A percentile compares a stretch with the other conserved stretches of the same genome.
Conservation (phyloP, 2,888 invertebrate genomes). For the Pheosia tremula region DNA sequence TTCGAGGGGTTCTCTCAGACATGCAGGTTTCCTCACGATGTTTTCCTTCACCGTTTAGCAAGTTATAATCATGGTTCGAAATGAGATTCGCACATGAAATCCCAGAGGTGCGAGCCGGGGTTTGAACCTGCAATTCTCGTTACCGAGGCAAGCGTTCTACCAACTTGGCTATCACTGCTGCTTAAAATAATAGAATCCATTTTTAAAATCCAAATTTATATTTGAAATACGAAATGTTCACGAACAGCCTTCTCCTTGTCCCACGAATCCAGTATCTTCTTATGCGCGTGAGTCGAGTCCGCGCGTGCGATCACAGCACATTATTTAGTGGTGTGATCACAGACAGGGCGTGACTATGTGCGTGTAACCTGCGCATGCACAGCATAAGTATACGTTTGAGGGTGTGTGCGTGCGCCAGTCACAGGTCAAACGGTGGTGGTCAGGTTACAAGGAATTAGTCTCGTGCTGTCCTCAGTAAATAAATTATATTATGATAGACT, state of each 20-base stretch:
- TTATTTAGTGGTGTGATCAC: not conserved
- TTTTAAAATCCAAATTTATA: not conserved
- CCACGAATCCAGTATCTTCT: conserved; percentile 20
- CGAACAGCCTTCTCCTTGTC: conserved; percentile 10
- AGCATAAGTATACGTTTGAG: conserved; percentile 5
- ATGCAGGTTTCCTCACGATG: too few relatives aligned
- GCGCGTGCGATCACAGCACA: conserved; percentile 1
- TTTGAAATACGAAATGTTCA: conserved; percentile 13
- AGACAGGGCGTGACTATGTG: not conserved
- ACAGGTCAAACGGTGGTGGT: conserved; percentile 49
- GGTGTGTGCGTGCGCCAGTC: conserved; percentile 37
- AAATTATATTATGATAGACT: not conserved
- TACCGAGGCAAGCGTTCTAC: too few relatives aligned
- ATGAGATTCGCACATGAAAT: too few relatives aligned
- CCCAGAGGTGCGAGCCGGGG: too few relatives aligned
- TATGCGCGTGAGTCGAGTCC: conserved; percentile 22
- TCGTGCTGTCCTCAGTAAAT: not conserved
- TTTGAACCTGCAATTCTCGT: too few relatives aligned
- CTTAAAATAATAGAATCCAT: too few relatives aligned
- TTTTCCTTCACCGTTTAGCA: too few relatives aligned
- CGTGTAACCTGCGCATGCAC: conserved; percentile 3
- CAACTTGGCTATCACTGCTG: too few relatives aligned
- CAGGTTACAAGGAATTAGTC: conserved; percentile 36
- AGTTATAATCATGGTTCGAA: too few relatives aligned
- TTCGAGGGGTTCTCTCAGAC: too few relatives aligned